These are phyloP conservation scores for Micronycteris hirsuta DNA, from an alignment of 2,113 vertebrate species.

Conservation along the genomic window DNA sequence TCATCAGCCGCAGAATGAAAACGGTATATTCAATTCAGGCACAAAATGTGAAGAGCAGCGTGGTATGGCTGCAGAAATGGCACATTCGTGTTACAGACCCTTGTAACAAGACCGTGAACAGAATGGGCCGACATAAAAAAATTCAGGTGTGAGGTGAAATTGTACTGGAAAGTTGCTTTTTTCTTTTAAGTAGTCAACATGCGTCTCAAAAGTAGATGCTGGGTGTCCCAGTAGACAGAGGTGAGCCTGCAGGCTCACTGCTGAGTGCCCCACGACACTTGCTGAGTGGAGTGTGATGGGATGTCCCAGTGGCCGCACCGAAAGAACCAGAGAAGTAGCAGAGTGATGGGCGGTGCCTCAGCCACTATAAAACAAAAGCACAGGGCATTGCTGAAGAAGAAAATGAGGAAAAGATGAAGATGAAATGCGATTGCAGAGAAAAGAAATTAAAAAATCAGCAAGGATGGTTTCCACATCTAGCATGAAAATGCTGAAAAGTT, in stretches of 20 bases:
- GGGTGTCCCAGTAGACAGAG: background rate
- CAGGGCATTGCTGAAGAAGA: background rate
- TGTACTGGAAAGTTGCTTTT: background rate
- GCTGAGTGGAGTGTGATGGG: fast-evolving
- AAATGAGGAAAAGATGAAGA: background rate
- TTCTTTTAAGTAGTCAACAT: background rate
- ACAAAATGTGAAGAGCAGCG: background rate
- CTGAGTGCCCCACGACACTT: fast-evolving
- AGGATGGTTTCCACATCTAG: background rate
- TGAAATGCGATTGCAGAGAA: background rate
- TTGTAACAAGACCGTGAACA: background rate
- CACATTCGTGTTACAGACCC: no score
- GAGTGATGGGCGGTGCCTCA: fast-evolving
- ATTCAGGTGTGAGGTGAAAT: background rate
- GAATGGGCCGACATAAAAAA: background rate
- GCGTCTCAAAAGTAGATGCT: background rate
- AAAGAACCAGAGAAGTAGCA: background rate
- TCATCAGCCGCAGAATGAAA: background rate
- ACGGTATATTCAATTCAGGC: background rate
- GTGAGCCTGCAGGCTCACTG: background rate
- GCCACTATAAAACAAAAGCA: background rate
- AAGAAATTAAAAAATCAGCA: background rate
- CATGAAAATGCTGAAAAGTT: background rate
- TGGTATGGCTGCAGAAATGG: background rate
- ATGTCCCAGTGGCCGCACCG: fast-evolving